Percentiles rank a stretch among this genome's conserved stretches.
phyloP scores from a whole-genome alignment of 2,113 vertebrate species.

The Pardalotus punctatus region DNA sequence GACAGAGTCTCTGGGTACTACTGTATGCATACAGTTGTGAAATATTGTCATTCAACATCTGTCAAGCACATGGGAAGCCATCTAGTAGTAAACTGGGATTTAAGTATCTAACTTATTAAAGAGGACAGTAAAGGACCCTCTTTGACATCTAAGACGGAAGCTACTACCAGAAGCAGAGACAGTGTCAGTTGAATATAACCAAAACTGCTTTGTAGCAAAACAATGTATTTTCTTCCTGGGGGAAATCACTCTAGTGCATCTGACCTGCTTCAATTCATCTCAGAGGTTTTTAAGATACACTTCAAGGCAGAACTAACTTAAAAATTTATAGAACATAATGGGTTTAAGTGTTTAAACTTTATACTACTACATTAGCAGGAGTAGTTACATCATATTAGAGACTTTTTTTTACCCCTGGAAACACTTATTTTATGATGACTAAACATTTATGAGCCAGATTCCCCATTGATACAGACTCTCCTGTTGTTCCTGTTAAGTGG shows the following conservation, averaged over 20 bases:
- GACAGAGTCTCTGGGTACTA: background rate
- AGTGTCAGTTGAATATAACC: background rate
- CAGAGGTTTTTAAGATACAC: background rate
- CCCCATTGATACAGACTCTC: background rate
- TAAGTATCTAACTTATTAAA: background rate
- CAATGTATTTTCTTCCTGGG: background rate
- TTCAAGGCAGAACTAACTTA: background rate
- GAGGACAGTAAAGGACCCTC: background rate
- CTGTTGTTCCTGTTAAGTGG: background rate
- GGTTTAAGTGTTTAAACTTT: background rate
- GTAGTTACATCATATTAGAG: background rate
- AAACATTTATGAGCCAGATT: background rate
- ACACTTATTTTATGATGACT: background rate
- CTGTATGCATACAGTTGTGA: background rate
- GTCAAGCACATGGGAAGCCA: background rate
- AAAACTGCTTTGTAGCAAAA: background rate
- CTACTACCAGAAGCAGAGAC: background rate
- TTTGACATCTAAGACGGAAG: background rate
- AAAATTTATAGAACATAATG: background rate
- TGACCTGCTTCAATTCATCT: background rate
- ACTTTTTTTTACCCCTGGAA: background rate
- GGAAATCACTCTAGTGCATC: background rate
- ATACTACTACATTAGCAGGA: background rate
- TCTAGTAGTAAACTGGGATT: background rate
- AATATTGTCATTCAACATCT: background rate